Evolutionary conservation across 2,113 vertebrate genomes (phyloP).

Genomic region (Scartelaos histophorus): DNA sequence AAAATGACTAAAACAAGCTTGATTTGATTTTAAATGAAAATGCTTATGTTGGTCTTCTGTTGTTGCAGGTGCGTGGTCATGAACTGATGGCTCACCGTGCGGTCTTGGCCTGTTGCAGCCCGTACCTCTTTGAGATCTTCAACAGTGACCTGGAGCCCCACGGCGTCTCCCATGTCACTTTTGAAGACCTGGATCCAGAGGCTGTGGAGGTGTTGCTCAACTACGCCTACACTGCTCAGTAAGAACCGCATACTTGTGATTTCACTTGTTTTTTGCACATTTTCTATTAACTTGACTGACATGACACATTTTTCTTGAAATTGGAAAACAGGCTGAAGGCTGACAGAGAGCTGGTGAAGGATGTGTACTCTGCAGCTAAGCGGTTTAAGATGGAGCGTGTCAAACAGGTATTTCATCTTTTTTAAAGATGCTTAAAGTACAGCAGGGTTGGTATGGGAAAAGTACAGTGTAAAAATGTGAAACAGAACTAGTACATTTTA

Average conservation of each 20-base stretch:
- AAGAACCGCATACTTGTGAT: constrained; percentile 64
- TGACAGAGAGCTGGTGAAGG: constrained; percentile 95
- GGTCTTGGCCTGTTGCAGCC: constrained; percentile 97
- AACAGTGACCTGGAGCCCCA: constrained; percentile 92
- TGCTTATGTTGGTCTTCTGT: neutral
- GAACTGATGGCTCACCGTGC: constrained; percentile 97
- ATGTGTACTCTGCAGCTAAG: constrained; percentile 97
- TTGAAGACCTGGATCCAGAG: constrained; percentile 96
- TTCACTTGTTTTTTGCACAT: neutral
- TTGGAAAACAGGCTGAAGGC: constrained; percentile 86
- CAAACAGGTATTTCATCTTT: constrained; percentile 83
- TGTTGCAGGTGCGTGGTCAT: constrained; percentile 89
- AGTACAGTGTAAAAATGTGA: no score
- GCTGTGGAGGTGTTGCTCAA: constrained; percentile 96
- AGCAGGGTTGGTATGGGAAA: no score
- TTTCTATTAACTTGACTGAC: constrained; percentile 3
- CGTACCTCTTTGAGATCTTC: constrained; percentile 98
- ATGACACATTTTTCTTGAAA: constrained; percentile 4
- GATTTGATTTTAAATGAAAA: no score
- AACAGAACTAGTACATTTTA: no score
- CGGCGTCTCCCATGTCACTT: constrained; percentile 92
- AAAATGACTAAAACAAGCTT: no score
- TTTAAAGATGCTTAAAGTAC: neutral
- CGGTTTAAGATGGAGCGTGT: constrained; percentile 97
- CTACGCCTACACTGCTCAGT: constrained; percentile 99